phyloP scores from a whole-genome alignment of 2,113 vertebrate genomes.

The Entosphenus tridentatus region DNA sequence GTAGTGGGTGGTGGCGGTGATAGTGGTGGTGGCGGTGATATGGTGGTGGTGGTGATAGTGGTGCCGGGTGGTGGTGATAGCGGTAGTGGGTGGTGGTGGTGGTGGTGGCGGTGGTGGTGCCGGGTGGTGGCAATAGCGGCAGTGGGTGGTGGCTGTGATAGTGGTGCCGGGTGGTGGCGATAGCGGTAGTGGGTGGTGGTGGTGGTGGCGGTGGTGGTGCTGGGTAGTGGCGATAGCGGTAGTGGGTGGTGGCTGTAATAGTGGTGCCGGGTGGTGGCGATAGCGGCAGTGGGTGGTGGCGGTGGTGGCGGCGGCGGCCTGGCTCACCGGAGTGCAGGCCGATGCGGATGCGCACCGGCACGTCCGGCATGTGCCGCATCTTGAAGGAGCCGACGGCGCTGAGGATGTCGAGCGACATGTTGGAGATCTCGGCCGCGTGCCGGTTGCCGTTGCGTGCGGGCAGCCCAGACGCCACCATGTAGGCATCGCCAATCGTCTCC shows the following conservation, averaged over 20 bases:
- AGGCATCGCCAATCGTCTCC: conserved; percentile 41
- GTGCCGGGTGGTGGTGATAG: no score
- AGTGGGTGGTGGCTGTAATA: no score
- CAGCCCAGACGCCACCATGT: conserved; percentile 40
- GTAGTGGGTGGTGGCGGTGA: no score
- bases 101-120: no score
- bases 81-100: no score
- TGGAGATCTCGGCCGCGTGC: conserved; percentile 33
- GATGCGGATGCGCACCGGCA: conserved; percentile 35
- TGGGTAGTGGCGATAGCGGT: neutral
- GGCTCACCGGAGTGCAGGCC: conserved; percentile 32
- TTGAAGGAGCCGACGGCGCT: conserved; percentile 38
- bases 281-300: neutral
- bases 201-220: no score
- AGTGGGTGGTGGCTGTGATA: no score
- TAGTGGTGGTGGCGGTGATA: no score
- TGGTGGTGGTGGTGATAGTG: no score
- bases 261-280: neutral
- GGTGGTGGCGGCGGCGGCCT: no score
- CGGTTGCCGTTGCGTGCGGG: conserved; percentile 28
- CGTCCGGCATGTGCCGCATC: conserved; percentile 42
- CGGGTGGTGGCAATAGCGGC: no score
- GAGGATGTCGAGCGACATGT: conserved; percentile 42
- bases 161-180: neutral
- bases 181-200: neutral